phyloP scores from a whole-genome alignment of 2,113 vertebrate species.

The Gadus chalcogrammus region DNA sequence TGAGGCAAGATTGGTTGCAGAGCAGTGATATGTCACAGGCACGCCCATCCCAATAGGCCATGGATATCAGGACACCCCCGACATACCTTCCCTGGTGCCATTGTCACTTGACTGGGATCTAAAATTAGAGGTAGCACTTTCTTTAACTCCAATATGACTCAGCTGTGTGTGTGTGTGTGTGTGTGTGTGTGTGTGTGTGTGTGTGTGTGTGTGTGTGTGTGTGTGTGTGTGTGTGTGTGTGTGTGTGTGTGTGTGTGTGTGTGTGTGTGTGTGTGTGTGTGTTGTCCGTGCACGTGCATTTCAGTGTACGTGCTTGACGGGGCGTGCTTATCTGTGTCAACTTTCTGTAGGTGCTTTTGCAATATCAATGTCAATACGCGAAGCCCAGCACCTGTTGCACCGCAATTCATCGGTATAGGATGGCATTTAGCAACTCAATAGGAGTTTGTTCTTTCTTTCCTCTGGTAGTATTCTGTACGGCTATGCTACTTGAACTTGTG shows the following conservation, averaged over 20 bases:
- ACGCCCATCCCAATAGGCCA: constrained; percentile 14
- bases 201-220: background rate
- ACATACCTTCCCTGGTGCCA: constrained; percentile 53
- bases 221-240: constrained; percentile 16
- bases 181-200: constrained; percentile 10
- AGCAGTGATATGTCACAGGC: constrained; percentile 33
- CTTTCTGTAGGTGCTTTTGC: background rate
- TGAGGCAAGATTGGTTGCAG: constrained; percentile 43
- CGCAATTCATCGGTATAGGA: background rate
- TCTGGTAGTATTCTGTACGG: background rate
- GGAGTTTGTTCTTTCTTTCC: background rate
- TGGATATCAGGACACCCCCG: constrained; percentile 50
- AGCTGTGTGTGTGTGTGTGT: constrained; percentile 22
- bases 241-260: constrained; percentile 19
- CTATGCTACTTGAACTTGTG: constrained; percentile 5
- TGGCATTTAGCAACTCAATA: background rate
- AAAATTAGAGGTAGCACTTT: constrained; percentile 61
- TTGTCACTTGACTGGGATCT: constrained; percentile 72
- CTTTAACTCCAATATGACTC: constrained; percentile 41
- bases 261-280: constrained; percentile 7
- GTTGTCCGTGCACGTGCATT: background rate
- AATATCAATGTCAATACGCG: background rate
- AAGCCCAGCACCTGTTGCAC: constrained; percentile 39
- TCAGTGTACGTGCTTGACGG: background rate
- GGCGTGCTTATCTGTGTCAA: background rate